Base-by-base conservation (phyloP, 2,888 invertebrate genomes). In the Drepanosiphum platanoidis region DNA sequence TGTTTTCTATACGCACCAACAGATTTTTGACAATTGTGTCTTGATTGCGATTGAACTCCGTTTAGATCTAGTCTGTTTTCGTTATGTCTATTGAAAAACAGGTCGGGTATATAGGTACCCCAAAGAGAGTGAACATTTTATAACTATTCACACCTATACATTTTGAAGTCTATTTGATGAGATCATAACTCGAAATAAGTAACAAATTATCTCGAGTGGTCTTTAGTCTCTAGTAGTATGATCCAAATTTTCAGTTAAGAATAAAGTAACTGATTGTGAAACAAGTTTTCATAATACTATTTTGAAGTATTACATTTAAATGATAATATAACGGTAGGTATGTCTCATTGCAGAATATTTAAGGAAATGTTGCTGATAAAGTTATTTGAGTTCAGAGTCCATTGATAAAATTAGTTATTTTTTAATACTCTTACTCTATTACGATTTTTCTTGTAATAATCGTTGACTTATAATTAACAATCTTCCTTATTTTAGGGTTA, bases 401-500 rank as follows among this genome's bases (percentile, higher is more conserved):
- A 30, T 64, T 30, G 11, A 30, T 64, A 64, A 30, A 1, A 27
- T 27, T 61, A 27, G 2, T n/a, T 61, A 61, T 8, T 61, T 61
- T 61, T 22, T n/a, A 3, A n/a, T n/a, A n/a, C 9, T 61, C 27
- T 8, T 27, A 2, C n/a, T 61, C 11, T 3, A n/a, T 61, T n/a
- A n/a, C 27, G n/a, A 61, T 61, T 64, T 27, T 1, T 30, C 13
- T 11, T 27, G 39, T 27, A 36, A 64, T 30, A 78, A 39, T 42
- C n/a, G 18, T 78, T 18, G 30, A 64, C 66, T 22, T 18, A 22
- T 58, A 58, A 3, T 58, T 18, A 18, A 22, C 22, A 5, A 18
- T 7, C 58, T 9, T 22, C 42, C 64, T 75, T 68, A 70, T 87
- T 86, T 70, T 87, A 91, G 91, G 90, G 90, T 89, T 89, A 88